phyloP scores from a whole-genome alignment of 2,113 vertebrate genomes.

The Pygoscelis adeliae region DNA sequence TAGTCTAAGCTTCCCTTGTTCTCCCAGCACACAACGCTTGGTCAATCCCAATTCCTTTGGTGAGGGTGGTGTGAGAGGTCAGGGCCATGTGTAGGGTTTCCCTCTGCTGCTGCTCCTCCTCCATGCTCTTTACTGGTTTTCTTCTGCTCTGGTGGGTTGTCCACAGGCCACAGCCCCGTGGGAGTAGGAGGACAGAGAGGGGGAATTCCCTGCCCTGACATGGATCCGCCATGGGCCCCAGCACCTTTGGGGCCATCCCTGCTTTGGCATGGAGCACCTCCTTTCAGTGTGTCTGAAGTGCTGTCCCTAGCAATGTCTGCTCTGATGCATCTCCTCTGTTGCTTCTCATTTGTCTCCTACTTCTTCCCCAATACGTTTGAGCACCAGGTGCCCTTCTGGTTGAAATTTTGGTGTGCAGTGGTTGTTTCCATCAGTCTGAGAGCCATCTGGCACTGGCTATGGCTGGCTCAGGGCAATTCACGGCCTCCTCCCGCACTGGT shows the following conservation, averaged over 20 bases:
- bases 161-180: background rate
- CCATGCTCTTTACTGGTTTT: background rate
- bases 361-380: background rate
- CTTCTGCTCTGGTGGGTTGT: background rate
- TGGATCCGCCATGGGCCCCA: accelerated
- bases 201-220: background rate
- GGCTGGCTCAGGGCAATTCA: background rate
- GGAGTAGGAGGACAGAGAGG: background rate
- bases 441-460: background rate
- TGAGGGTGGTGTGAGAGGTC: accelerated
- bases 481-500: accelerated
- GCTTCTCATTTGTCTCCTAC: background rate
- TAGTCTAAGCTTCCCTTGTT: background rate
- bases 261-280: background rate
- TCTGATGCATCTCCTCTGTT: background rate
- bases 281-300: background rate
- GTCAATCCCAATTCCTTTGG: background rate
- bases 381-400: background rate
- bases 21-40: accelerated
- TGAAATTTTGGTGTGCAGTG: background rate
- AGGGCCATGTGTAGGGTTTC: background rate
- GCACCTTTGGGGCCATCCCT: background rate
- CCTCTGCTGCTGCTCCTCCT: background rate
- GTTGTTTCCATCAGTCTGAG: background rate
- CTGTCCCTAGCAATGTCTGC: background rate